phyloP scores from a whole-genome alignment of 2,113 vertebrate genomes.

The Siphamia tubifer region DNA sequence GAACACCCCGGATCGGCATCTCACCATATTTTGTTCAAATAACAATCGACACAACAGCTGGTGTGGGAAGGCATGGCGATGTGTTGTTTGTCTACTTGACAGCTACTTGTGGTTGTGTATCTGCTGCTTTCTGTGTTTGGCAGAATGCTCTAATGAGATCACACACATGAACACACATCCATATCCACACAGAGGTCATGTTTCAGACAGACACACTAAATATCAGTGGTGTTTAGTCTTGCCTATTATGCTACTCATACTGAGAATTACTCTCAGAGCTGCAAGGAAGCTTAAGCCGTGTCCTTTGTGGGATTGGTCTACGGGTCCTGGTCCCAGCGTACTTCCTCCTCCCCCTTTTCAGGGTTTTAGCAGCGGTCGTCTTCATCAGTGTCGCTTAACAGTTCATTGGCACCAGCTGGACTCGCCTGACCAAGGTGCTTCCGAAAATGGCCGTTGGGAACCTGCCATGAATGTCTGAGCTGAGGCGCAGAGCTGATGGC shows the following conservation, averaged over 20 bases:
- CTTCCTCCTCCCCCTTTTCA: conserved; percentile 3
- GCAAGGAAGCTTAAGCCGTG: conserved; percentile 17
- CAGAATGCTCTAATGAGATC: conserved; percentile 32
- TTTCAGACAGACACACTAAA: conserved; percentile 42
- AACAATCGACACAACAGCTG: conserved; percentile 40
- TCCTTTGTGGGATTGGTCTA: background rate
- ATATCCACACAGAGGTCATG: conserved; percentile 3
- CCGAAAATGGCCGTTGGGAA: conserved; percentile 93
- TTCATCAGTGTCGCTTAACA: conserved; percentile 94
- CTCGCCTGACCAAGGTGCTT: conserved; percentile 83
- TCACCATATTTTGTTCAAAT: conserved; percentile 42
- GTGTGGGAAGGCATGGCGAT: conserved; percentile 33
- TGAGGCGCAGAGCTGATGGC: conserved; percentile 91
- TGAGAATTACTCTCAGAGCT: conserved; percentile 38
- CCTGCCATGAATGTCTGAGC: conserved; percentile 93
- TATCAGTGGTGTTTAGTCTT: conserved; percentile 24
- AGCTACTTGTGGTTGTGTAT: conserved; percentile 32
- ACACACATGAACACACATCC: conserved; percentile 22
- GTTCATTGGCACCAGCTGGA: conserved; percentile 83
- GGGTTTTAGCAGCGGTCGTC: conserved; percentile 91
- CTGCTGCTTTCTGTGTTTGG: conserved; percentile 47
- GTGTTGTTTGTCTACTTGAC: conserved; percentile 14
- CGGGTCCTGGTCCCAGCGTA: background rate
- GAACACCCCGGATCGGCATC: conserved; percentile 9
- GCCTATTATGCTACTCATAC: conserved; percentile 51